Percentiles rank a stretch among this genome's conserved stretches.
Conservation (phyloP, 37 sponge, comb jelly and placozoan species). For the Chondrilla cf. caribensis region DNA sequence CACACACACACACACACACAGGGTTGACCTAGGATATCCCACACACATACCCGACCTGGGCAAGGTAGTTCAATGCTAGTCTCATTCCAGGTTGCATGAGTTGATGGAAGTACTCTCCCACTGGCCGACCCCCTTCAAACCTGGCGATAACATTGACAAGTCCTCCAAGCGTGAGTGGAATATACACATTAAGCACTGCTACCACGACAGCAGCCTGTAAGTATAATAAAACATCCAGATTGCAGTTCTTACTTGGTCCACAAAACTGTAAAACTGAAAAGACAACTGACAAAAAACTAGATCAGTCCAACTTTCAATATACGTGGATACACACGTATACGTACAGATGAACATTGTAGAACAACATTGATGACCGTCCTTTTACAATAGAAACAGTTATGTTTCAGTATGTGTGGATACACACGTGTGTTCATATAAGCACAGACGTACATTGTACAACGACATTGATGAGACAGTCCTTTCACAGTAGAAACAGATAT, state of each 20-base stretch:
- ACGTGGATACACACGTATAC: background rate
- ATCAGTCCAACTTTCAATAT: background rate
- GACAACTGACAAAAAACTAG: background rate
- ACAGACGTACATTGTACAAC: too few species aligned
- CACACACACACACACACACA: too few species aligned
- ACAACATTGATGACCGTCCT: too few species aligned
- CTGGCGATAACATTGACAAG: constrained; percentile 60
- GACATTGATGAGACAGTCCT: too few species aligned
- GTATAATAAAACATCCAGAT: background rate
- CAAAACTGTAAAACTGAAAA: background rate
- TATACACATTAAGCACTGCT: constrained; percentile 61
- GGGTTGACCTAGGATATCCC: too few species aligned
- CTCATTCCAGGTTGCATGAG: constrained; percentile 27
- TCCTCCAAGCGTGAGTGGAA: constrained; percentile 62
- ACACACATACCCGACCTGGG: constrained; percentile 48
- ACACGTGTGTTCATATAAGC: too few species aligned
- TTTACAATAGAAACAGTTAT: too few species aligned
- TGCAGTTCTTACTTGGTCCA: background rate
- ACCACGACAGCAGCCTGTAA: constrained; percentile 68
- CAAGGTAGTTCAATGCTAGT: constrained; percentile 36
- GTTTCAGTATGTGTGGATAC: too few species aligned
- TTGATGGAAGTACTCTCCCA: constrained; percentile 23
- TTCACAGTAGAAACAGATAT: too few species aligned
- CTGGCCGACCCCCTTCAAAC: constrained; percentile 28
- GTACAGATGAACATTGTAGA: too few species aligned